A percentile compares a stretch with the other conserved stretches of the same genome.
Conservation (phyloP, 2,113 vertebrate species). For the Epinephelus moara region DNA sequence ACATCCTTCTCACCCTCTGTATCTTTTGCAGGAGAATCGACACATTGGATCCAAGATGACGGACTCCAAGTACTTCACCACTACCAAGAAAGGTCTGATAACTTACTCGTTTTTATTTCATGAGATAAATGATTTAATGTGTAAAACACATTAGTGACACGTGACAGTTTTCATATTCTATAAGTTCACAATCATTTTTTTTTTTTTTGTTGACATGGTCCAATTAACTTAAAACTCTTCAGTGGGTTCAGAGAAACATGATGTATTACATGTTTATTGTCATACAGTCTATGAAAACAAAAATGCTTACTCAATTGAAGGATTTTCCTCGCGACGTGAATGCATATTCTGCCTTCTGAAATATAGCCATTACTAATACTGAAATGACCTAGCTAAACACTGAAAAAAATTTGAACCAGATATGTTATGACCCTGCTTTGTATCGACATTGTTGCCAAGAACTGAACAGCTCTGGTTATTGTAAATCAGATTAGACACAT, state of each 20-base stretch:
- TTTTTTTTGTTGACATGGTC: neutral
- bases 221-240: neutral
- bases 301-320: neutral
- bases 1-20: slow-evolving; percentile 21
- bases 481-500: slow-evolving; percentile 46
- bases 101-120: neutral
- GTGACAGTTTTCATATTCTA: neutral
- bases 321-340: neutral
- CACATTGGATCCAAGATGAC: slow-evolving; percentile 93
- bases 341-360: neutral
- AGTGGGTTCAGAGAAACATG: neutral
- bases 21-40: slow-evolving; percentile 82
- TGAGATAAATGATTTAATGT: neutral
- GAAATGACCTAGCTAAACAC: neutral
- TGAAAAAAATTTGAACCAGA: neutral
- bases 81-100: slow-evolving; percentile 96
- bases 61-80: slow-evolving; percentile 99
- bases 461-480: slow-evolving; percentile 40
- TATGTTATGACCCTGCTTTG: neutral
- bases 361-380: neutral
- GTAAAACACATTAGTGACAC: neutral
- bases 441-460: neutral
- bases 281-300: neutral
- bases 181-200: neutral
- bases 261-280: neutral